Evolutionary conservation across 2,113 vertebrate species (phyloP).

Genomic region (Hydrochoerus hydrochaeris): DNA sequence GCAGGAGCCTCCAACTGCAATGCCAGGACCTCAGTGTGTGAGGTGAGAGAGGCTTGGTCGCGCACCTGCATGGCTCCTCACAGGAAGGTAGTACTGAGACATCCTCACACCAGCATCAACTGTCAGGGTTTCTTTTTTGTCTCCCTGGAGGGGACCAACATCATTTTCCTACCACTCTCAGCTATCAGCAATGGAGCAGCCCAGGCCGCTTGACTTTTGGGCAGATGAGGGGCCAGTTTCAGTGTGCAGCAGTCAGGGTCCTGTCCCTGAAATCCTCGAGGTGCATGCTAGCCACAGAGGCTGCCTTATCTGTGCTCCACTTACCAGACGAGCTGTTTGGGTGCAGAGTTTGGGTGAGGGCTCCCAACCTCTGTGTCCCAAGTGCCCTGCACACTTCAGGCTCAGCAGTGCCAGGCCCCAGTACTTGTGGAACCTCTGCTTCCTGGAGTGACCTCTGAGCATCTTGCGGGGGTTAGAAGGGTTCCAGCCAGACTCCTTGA

Average conservation of each 20-base stretch:
- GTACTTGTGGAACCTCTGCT: neutral
- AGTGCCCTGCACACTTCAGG: neutral
- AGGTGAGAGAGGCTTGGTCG: too few species aligned
- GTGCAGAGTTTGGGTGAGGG: neutral
- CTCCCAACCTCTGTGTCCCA: neutral
- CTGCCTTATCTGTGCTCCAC: neutral
- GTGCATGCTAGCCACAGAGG: neutral
- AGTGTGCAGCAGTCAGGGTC: neutral
- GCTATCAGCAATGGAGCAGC: too few species aligned
- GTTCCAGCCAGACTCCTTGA: neutral
- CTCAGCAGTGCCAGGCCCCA: accelerated
- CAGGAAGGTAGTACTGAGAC: neutral
- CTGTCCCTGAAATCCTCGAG: neutral
- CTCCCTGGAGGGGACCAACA: neutral
- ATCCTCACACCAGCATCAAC: neutral
- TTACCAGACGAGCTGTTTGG: neutral
- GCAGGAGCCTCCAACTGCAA: neutral
- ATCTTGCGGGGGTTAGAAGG: neutral
- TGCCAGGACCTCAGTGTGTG: neutral
- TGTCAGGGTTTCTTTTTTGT: neutral
- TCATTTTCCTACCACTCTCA: neutral
- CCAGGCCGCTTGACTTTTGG: neutral
- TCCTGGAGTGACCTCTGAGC: neutral
- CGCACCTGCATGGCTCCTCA: neutral
- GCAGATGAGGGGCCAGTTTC: neutral